Evolutionary conservation across 2,888 invertebrate species (phyloP).

Genomic region (Synanthedon tipuliformis): DNA sequence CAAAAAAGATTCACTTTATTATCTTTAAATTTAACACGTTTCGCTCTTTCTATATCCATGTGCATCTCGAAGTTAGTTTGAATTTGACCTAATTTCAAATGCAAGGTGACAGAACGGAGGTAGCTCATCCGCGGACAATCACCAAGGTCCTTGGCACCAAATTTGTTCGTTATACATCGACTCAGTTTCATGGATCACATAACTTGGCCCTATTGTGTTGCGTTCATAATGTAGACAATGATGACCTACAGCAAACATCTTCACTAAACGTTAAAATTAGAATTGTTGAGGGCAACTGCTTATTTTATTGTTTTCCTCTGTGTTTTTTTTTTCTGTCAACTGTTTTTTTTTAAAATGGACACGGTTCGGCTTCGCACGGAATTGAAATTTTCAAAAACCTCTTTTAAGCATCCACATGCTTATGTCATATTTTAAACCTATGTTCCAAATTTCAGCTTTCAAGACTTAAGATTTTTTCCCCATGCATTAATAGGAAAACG

Average conservation of each 20-base stretch:
- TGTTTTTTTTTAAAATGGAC: too few relatives aligned
- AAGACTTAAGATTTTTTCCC: too few relatives aligned
- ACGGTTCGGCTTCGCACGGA: too few relatives aligned
- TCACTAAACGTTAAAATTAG: slow-evolving; percentile 15
- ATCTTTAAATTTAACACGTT: background rate
- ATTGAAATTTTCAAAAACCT: too few relatives aligned
- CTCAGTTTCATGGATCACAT: slow-evolving; percentile 45
- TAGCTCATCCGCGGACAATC: slow-evolving; percentile 40
- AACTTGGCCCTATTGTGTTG: slow-evolving; percentile 45
- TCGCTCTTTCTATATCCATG: slow-evolving; percentile 1
- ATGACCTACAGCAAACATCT: slow-evolving; percentile 37
- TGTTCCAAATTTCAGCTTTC: too few relatives aligned
- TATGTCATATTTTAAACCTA: too few relatives aligned
- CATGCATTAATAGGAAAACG: too few relatives aligned
- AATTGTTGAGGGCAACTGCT: background rate
- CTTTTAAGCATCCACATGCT: too few relatives aligned
- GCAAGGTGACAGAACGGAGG: slow-evolving; percentile 46
- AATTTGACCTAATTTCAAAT: slow-evolving; percentile 33
- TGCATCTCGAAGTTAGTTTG: slow-evolving; percentile 2
- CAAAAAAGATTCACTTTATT: too few relatives aligned
- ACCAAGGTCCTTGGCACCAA: slow-evolving; percentile 54
- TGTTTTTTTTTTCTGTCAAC: background rate
- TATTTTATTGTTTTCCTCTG: background rate
- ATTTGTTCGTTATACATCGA: slow-evolving; percentile 21
- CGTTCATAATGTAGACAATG: slow-evolving; percentile 29